Base-by-base conservation (phyloP, 2,113 vertebrate genomes). In the Falcunculus frontatus region DNA sequence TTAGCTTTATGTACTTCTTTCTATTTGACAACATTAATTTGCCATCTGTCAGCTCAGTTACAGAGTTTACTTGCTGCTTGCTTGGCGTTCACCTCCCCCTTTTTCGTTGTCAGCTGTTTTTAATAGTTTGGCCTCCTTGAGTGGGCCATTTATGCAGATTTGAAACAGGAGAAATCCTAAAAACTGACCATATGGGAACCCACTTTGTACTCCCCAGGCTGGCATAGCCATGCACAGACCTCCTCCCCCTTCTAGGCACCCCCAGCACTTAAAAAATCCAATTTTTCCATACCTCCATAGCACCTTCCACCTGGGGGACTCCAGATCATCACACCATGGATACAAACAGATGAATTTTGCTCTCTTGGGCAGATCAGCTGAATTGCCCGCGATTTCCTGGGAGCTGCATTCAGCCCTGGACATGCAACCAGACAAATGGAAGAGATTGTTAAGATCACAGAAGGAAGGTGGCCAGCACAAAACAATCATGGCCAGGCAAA, bases 1-100 rank as follows among this genome's bases (percentile, higher is more conserved):
- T 94, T 96, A 96, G 93, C 93, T 93, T 92, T 96, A 96, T 94
- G 80, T 96, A 96, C 93, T 84, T 80, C 92, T 96, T 97, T 96
- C 95, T 91, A 93, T 96, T 96, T 97, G 97, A 97, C 96, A 97
- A 94, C 85, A 97, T 97, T 97, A 97, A 94, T 92, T 96, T 97
- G 95, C 96, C 97, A 97, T 95, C 96, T 97, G 95, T 97, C 97
- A 96, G 76, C 84, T 95, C 94, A 95, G 94, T 96, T 95, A 84
- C 93, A 97, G 94, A 92, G 91, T 95, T 95, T 95, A 96, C 92
- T 97, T 85, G 95, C 95, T 89, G 92, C 84, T 94, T 97, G 90
- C 90, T 89, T 92, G 49, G 65, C 33, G 17, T 89, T 96, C 95
- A 85, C 84, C 70, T 95, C 88, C 96, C 89, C 49, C 52, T 82